phyloP scores from a whole-genome alignment of 2,797 vertebrate species.

The Dryobates pubescens region DNA sequence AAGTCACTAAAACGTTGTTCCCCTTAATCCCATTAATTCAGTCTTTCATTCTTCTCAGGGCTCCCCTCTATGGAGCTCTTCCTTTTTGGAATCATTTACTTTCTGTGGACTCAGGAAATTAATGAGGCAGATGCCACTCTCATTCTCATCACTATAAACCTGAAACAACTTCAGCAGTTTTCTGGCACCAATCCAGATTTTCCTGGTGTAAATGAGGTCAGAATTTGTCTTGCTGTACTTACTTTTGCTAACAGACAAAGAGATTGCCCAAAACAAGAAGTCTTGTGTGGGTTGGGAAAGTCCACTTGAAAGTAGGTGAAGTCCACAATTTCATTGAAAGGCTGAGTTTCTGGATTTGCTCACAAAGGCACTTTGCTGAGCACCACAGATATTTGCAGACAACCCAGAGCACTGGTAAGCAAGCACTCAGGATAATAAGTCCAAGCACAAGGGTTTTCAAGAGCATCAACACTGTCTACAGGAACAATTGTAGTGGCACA shows the following conservation, averaged over 20 bases:
- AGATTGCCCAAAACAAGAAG: background rate
- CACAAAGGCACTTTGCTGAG: background rate
- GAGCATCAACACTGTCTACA: accelerated
- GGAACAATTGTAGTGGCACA: background rate
- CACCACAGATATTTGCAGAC: background rate
- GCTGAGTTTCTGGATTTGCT: conserved; percentile 1
- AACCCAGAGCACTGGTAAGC: background rate
- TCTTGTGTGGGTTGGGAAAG: background rate
- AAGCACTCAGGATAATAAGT: background rate
- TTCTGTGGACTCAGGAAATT: conserved; percentile 70
- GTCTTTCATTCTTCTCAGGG: conserved; percentile 75
- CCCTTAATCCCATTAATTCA: conserved; percentile 75
- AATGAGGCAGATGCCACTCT: conserved; percentile 67
- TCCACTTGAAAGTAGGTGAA: background rate
- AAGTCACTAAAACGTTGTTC: conserved; percentile 61
- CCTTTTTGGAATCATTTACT: conserved; percentile 74
- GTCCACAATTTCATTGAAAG: background rate
- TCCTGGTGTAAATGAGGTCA: conserved; percentile 52
- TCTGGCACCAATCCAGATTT: conserved; percentile 13
- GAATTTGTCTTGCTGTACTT: conserved; percentile 40
- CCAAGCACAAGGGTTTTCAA: background rate
- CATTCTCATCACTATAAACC: conserved; percentile 61
- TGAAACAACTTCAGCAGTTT: conserved; percentile 61
- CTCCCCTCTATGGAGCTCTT: conserved; percentile 72
- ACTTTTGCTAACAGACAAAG: conserved; percentile 42